Evolutionary conservation across 2,113 vertebrate genomes (phyloP).

Genomic region (Peucedramus taeniatus): DNA sequence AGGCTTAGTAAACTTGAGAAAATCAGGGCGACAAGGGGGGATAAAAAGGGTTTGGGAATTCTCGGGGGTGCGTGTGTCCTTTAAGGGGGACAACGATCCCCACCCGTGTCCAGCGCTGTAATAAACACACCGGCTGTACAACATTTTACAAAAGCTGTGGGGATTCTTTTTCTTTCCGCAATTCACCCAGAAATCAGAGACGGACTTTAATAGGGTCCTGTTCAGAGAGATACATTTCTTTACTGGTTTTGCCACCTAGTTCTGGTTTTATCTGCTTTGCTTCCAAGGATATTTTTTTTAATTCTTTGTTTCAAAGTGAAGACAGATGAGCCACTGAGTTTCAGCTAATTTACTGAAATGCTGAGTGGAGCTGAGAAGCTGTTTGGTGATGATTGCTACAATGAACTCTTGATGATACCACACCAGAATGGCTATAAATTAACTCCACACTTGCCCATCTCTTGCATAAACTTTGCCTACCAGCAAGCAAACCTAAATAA

Average conservation of each 20-base stretch:
- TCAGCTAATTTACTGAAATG: background rate
- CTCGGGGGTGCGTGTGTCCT: too few species aligned
- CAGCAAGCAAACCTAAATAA: background rate
- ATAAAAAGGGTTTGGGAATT: too few species aligned
- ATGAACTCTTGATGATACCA: background rate
- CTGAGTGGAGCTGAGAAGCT: background rate
- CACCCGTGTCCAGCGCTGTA: too few species aligned
- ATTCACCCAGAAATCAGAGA: background rate
- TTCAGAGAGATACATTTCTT: background rate
- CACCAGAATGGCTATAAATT: background rate
- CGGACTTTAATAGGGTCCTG: background rate
- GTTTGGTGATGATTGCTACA: background rate
- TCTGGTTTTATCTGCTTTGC: background rate
- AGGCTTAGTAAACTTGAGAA: too few species aligned
- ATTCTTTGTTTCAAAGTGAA: background rate
- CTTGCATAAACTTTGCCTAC: background rate
- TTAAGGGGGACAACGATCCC: too few species aligned
- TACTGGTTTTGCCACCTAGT: background rate
- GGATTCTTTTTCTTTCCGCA: too few species aligned
- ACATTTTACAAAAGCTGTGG: too few species aligned
- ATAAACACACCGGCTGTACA: too few species aligned
- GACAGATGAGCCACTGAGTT: background rate
- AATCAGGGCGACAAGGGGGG: too few species aligned
- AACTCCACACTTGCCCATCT: background rate
- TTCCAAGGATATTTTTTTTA: background rate